phyloP scores from a whole-genome alignment of 2,888 invertebrate species.

The Hermaeophaga mercurialis region DNA sequence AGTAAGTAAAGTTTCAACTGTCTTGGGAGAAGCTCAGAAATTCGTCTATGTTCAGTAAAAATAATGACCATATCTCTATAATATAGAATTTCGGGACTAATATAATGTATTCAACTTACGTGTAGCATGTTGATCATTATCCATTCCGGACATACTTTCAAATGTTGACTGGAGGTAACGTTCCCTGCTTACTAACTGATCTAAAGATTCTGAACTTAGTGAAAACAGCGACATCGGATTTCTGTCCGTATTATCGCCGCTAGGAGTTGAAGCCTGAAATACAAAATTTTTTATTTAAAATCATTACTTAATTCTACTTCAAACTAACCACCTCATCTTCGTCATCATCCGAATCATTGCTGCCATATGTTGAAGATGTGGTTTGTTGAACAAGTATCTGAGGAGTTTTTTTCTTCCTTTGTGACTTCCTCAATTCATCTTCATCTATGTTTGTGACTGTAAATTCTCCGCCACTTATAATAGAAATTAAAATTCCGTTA shows the following conservation, averaged over 20 bases:
- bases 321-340: conserved; percentile 66
- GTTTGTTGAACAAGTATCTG: conserved; percentile 41
- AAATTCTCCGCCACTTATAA: conserved; percentile 68
- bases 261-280: conserved; percentile 74
- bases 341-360: conserved; percentile 75
- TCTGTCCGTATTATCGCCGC: conserved; percentile 79
- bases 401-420: conserved; percentile 66
- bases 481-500: conserved; percentile 23
- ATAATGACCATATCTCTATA: too few relatives aligned
- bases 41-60: too few relatives aligned
- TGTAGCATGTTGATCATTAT: conserved; percentile 49
- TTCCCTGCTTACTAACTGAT: conserved; percentile 64
- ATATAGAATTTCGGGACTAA: too few relatives aligned
- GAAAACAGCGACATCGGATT: conserved; percentile 74
- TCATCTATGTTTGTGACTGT: conserved; percentile 89
- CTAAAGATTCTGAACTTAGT: conserved; percentile 73
- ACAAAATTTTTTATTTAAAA: background rate
- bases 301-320: background rate
- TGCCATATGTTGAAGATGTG: conserved; percentile 59
- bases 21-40: too few relatives aligned
- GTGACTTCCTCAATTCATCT: conserved; percentile 78
- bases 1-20: too few relatives aligned
- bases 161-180: conserved; percentile 71
- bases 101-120: too few relatives aligned
- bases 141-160: conserved; percentile 73